Base-by-base conservation (phyloP, 1,140 invertebrate genomes). In the Diorhabda elongata region DNA sequence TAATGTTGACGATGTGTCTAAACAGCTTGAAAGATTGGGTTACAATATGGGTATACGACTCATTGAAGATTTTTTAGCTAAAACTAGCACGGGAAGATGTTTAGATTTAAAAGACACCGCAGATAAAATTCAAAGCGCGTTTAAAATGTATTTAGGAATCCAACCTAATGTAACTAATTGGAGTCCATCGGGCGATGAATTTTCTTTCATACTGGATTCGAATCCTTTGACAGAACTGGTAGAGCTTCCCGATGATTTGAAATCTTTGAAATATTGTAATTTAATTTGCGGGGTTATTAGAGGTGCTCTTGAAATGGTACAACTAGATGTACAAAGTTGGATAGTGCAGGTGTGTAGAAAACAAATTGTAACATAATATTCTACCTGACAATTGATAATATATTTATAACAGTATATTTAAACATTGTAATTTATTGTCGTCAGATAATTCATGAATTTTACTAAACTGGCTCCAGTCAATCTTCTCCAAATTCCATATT, bases 221-320 rank as follows among this genome's bases (percentile, higher is more conserved):
- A 99, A 98, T 85, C 97, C 98, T 0, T 81, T 99, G 9, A 96
- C 93, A n/a, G 98, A 99, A 82, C 98, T 98, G 87, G 97, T 98
- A 3, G 98, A 99, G 83, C 86, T 99, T 73, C 98, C 98, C 4
- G 94, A 96, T 5, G 96, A 97, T 79, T 85, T 93, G 61, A 91
- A 89, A 77, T 88, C 88, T 76, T 84, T 99, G 1, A 95, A 96
- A 78, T 99, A 99, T 81, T 98, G 95, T 72, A 97, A 97, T 80
- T 87, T 99, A 61, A 85, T 99, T 47, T 93, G 94, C 74, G 98
- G 98, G 11, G 93, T 95, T 42, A 89, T 98, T 62, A 84, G 95
- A 75, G 98, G 97, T 61, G 96, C 96, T 52, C 87, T 98, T 76
- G 97, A 99, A 87, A 99, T 99, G 96, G 95, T 98, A 69, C 88